phyloP scores from a whole-genome alignment of 2,113 vertebrate genomes.

The Lipophrys pholis region DNA sequence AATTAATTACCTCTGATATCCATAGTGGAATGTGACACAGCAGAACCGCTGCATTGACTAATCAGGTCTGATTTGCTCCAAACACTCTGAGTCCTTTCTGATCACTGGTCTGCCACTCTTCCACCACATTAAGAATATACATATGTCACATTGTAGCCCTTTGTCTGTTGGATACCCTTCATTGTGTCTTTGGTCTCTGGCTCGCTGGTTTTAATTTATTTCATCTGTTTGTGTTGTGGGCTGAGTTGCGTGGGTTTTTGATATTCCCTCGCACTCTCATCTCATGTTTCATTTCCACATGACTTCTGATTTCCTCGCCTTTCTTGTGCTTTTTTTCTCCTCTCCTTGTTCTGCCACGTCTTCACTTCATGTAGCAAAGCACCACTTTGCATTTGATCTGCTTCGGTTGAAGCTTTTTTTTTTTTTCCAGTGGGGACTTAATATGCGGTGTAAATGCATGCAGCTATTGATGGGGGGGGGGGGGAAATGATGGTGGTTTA shows the following conservation, averaged over 20 bases:
- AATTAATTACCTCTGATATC: slow-evolving; percentile 66
- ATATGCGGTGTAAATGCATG: slow-evolving; percentile 32
- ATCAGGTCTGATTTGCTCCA: slow-evolving; percentile 64
- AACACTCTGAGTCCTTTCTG: slow-evolving; percentile 38
- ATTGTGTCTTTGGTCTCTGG: neutral
- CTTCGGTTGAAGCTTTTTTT: slow-evolving; percentile 16
- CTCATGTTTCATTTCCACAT: slow-evolving; percentile 8
- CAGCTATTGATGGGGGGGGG: neutral
- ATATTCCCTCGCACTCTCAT: slow-evolving; percentile 5
- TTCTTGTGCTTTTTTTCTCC: slow-evolving; percentile 16
- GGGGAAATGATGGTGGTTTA: slow-evolving; percentile 10
- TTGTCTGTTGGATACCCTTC: slow-evolving; percentile 3
- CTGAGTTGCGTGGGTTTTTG: slow-evolving; percentile 10
- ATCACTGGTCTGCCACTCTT: slow-evolving; percentile 35
- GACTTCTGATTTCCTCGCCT: slow-evolving; percentile 15
- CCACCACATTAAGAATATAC: slow-evolving; percentile 21
- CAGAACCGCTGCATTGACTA: slow-evolving; percentile 55
- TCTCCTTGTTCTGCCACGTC: slow-evolving; percentile 8
- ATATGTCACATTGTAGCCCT: slow-evolving; percentile 11
- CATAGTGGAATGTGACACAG: slow-evolving; percentile 59
- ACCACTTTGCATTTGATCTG: slow-evolving; percentile 25
- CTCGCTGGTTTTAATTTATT: slow-evolving; percentile 4
- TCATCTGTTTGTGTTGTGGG: neutral
- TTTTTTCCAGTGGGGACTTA: slow-evolving; percentile 9
- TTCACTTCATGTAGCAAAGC: neutral